Base-by-base conservation (phyloP, 2,888 invertebrate genomes). In the Ganaspis brasiliensis region DNA sequence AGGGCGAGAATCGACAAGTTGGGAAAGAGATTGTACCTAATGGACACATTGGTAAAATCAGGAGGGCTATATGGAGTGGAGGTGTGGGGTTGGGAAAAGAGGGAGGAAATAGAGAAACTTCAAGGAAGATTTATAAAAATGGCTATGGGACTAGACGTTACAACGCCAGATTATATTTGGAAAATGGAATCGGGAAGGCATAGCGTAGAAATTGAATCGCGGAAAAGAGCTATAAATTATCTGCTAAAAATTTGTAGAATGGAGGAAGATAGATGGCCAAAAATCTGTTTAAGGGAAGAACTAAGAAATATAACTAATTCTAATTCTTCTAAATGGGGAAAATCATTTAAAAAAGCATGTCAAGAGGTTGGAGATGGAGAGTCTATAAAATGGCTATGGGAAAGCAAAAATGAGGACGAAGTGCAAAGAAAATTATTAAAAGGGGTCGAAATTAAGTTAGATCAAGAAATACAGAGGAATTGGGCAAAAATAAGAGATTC, bases 81-180 rank as follows among this genome's bases (percentile, higher is more conserved):
- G 21, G 71, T 73, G 5, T 79, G 76, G 82, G 79, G 74, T 3
- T 77, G 74, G 77, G 37, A 56, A n/a, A 59, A 76, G 52, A 67
- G 78, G 40, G 24, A 59, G n/a, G 55, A 75, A 12, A 63, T 75
- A 4, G 76, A 80, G 45, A 1, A 16, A 49, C 12, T 45, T 4
- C 49, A 52, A 5, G 49, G 49, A 14, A 52, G 49, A 52, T 76
- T 61, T 14, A 56, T 67, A 16, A 80, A 82, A 70, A 79, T 78
- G 73, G 70, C 75, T 31, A 52, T 78, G 52, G 77, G 76, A 49
- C 3, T 81, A 8, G 76, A 45, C 14, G 56, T 24, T 12, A 79
- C 73, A 57, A 79, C 75, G 3, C 57, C 57, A 35, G 19, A 1
- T 24, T 75, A 75, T 26, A 74, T 74, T 1, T 56, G 74, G 70